Evolutionary conservation across 2,888 invertebrate species (phyloP).

Genomic region (Hedychridium roseum): DNA sequence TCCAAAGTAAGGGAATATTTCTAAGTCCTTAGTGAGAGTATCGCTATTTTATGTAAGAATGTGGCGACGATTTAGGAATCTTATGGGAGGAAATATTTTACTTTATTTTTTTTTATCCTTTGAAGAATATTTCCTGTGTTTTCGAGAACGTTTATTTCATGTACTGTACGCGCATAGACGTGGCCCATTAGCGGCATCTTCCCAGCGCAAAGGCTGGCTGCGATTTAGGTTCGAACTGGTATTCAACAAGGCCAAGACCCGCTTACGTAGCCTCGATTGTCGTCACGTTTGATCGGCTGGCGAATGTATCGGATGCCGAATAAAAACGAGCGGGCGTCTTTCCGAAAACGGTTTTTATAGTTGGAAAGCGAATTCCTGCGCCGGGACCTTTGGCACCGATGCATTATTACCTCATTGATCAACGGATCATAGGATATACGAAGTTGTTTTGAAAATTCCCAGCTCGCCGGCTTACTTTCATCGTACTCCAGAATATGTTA

Average conservation of each 20-base stretch:
- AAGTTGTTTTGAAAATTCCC: too few relatives aligned
- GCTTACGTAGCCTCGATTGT: slow-evolving; percentile 30
- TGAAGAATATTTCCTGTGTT: too few relatives aligned
- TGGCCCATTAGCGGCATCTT: slow-evolving; percentile 16
- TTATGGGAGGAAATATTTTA: too few relatives aligned
- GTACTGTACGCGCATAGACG: slow-evolving; percentile 15
- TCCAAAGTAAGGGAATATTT: too few relatives aligned
- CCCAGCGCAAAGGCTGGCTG: background rate
- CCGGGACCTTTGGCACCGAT: slow-evolving; percentile 5
- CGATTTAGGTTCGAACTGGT: slow-evolving; percentile 15
- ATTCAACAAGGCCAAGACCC: slow-evolving; percentile 36
- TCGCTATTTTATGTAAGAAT: too few relatives aligned
- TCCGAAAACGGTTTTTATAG: slow-evolving; percentile 20
- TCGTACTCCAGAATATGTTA: too few relatives aligned
- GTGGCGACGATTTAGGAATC: too few relatives aligned
- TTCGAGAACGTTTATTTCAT: background rate
- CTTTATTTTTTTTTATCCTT: too few relatives aligned
- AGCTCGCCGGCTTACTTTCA: too few relatives aligned
- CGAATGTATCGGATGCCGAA: slow-evolving; percentile 1
- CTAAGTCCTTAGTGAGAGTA: too few relatives aligned
- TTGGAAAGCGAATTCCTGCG: slow-evolving; percentile 18
- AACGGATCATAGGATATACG: too few relatives aligned
- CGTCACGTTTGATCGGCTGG: slow-evolving; percentile 16
- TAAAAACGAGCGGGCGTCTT: background rate
- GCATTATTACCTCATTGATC: slow-evolving; percentile 7